These are phyloP conservation scores for Trididemnum clinides DNA, from an alignment of 23 tunicate genomes.

Conservation along the genomic window DNA sequence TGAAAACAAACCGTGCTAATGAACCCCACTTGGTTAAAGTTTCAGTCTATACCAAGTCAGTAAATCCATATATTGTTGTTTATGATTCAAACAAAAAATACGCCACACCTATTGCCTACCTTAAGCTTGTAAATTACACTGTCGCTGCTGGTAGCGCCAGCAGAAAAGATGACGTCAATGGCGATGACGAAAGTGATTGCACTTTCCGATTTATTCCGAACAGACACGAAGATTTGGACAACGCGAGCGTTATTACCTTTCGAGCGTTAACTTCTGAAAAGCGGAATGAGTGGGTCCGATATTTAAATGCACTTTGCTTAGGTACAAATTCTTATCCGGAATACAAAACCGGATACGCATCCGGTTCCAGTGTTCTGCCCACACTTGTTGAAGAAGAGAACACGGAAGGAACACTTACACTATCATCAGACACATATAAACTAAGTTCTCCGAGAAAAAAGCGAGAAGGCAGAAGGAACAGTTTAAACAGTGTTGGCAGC, in stretches of 20 bases:
- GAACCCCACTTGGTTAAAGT: conserved; percentile 58
- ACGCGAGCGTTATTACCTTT: conserved; percentile 45
- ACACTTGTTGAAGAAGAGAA: conserved; percentile 53
- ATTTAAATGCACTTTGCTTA: conserved; percentile 3
- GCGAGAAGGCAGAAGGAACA: not conserved
- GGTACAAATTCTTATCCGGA: not conserved
- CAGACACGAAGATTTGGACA: conserved; percentile 64
- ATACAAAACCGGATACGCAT: conserved; percentile 1
- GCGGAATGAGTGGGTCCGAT: conserved; percentile 69
- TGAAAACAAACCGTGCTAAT: not conserved
- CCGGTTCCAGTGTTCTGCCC: conserved; percentile 61
- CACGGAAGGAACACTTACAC: conserved; percentile 17
- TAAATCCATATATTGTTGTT: conserved; percentile 67
- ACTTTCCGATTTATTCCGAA: conserved; percentile 47
- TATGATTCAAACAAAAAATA: conserved; percentile 71
- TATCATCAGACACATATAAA: conserved; percentile 26
- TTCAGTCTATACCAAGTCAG: conserved; percentile 67
- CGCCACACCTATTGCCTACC: conserved; percentile 58
- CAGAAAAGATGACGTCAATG: not conserved
- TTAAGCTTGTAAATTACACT: conserved; percentile 44
- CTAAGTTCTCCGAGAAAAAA: conserved; percentile 38
- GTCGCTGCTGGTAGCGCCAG: not conserved
- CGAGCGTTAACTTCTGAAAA: conserved; percentile 24
- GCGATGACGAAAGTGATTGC: conserved; percentile 38
- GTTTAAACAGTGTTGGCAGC: conserved; percentile 30